Conservation (phyloP, 2,888 invertebrate genomes). For the Apodemia mormo region DNA sequence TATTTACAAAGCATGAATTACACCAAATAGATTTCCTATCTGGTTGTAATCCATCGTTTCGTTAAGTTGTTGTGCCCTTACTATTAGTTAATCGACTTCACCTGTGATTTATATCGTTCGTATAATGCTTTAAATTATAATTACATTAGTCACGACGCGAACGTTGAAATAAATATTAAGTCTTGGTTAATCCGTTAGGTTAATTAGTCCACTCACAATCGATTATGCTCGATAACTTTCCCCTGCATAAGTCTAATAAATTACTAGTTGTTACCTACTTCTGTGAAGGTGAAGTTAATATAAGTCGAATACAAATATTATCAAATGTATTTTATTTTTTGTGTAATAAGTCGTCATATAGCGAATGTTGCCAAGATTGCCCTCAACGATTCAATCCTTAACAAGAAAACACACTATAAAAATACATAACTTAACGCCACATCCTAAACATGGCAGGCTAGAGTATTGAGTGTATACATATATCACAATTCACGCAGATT, state of each 20-base stretch:
- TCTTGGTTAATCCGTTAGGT: constrained; percentile 5
- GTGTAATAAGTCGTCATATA: too few relatives aligned
- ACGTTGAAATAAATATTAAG: constrained; percentile 1
- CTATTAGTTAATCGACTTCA: neutral
- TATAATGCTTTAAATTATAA: constrained; percentile 7
- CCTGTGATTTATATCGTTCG: neutral
- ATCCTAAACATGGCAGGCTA: too few relatives aligned
- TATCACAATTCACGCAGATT: too few relatives aligned
- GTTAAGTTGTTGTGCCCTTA: constrained; percentile 11
- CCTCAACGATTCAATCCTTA: too few relatives aligned
- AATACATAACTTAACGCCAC: too few relatives aligned
- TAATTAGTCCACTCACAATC: neutral
- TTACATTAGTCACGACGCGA: neutral
- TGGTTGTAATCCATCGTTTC: constrained; percentile 1
- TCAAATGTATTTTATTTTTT: too few relatives aligned
- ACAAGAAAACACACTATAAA: too few relatives aligned
- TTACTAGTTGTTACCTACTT: neutral
- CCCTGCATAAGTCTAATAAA: neutral
- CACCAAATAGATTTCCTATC: neutral
- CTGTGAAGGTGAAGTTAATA: neutral
- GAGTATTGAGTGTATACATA: too few relatives aligned
- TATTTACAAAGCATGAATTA: neutral
- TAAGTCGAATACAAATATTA: too few relatives aligned
- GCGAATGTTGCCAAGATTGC: too few relatives aligned
- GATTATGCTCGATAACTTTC: neutral